phyloP scores from a whole-genome alignment of 2,113 vertebrate genomes.

The Sander vitreus region DNA sequence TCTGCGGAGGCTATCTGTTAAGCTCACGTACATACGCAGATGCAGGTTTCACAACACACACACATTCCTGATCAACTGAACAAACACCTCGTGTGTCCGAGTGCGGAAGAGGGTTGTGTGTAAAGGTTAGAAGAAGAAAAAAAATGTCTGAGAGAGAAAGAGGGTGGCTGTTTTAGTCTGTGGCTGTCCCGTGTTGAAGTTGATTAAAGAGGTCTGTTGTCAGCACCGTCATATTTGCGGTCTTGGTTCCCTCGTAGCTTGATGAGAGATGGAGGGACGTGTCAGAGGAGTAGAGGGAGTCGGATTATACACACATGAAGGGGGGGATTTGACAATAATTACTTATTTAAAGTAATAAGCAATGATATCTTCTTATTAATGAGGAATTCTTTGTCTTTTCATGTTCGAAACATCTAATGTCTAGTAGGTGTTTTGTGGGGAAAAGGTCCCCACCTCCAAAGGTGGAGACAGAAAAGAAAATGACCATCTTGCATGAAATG shows the following conservation, averaged over 20 bases:
- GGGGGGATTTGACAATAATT: not conserved
- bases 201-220: constrained; percentile 74
- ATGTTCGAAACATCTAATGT: not conserved
- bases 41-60: constrained; percentile 68
- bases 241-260: constrained; percentile 12
- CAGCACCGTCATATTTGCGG: constrained; percentile 70
- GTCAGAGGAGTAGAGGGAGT: constrained; percentile 25
- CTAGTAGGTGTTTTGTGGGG: not conserved
- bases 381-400: not conserved
- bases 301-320: constrained; percentile 13
- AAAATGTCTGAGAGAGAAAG: constrained; percentile 23
- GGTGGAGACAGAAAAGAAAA: not conserved
- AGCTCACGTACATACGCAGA: constrained; percentile 55
- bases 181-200: constrained; percentile 29
- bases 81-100: constrained; percentile 67
- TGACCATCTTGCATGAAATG: not conserved
- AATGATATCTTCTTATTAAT: not conserved
- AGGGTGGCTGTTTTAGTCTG: constrained; percentile 36
- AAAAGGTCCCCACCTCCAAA: too few species aligned
- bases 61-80: constrained; percentile 72
- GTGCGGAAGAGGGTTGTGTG: constrained; percentile 42
- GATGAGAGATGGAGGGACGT: constrained; percentile 66
- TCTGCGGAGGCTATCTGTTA: constrained; percentile 66
- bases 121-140: not conserved
- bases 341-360: not conserved